Conservation (phyloP, 2,797 vertebrate genomes). For the Semotilus atromaculatus region DNA sequence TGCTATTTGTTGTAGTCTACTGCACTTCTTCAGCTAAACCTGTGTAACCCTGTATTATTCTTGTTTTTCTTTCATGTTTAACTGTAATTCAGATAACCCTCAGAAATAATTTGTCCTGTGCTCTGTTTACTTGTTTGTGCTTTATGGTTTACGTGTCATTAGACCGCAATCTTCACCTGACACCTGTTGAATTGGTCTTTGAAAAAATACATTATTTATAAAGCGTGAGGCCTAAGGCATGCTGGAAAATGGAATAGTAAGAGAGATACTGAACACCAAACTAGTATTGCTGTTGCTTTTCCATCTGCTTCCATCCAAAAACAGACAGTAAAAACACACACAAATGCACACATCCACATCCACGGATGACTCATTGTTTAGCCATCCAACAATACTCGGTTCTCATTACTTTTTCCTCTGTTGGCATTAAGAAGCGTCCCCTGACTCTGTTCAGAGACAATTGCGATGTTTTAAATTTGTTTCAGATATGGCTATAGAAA, state of each 20-base stretch:
- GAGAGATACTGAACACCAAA: conserved; percentile 5
- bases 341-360: conserved; percentile 35
- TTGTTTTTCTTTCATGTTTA: not conserved
- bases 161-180: not conserved
- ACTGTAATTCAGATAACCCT: not conserved
- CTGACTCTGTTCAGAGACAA: not conserved
- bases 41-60: not conserved
- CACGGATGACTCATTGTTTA: conserved; percentile 58
- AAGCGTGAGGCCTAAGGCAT: not conserved
- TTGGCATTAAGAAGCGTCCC: conserved; percentile 46
- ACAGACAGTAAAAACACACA: conserved; percentile 29
- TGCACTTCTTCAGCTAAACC: not conserved
- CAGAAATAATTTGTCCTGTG: not conserved
- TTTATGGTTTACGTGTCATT: not conserved
- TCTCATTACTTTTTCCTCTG: conserved; percentile 47
- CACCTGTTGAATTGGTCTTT: conserved; percentile 1
- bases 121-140: not conserved
- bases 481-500: not conserved
- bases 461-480: not conserved
- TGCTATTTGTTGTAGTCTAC: not conserved
- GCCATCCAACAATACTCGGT: conserved; percentile 21
- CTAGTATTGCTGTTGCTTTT: conserved; percentile 10
- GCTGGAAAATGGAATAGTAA: not conserved
- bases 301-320: conserved; percentile 39
- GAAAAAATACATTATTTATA: conserved; percentile 14